Conservation (phyloP, 2,113 vertebrate species). For the Microtus pennsylvanicus region DNA sequence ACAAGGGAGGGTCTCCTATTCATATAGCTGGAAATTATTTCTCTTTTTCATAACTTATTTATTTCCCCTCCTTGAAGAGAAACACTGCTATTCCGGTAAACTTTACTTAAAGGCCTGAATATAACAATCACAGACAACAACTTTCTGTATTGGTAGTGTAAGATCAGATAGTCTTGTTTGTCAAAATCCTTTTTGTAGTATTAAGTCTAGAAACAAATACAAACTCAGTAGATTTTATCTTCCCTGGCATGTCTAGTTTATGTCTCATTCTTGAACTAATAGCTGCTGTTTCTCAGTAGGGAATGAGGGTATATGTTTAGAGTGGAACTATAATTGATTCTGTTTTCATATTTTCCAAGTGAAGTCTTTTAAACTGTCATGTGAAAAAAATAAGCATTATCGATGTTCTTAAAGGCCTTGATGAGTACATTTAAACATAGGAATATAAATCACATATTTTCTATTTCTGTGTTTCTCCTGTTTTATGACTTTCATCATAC, state of each 20-base stretch:
- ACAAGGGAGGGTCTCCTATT: not conserved
- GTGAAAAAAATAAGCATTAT: not conserved
- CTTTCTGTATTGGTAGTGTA: not conserved
- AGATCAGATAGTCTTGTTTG: not conserved
- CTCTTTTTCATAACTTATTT: not conserved
- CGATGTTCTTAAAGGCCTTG: not conserved
- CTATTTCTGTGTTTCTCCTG: not conserved
- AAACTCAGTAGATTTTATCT: conserved; percentile 26
- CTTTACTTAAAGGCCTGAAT: not conserved
- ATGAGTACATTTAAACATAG: not conserved
- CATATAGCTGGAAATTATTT: not conserved
- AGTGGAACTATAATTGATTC: not conserved
- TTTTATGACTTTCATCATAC: not conserved
- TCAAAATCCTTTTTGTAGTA: not conserved
- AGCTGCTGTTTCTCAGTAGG: not conserved
- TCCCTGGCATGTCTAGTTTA: not conserved
- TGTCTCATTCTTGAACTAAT: conserved; percentile 18
- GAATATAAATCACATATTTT: not conserved
- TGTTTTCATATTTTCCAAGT: conserved; percentile 32
- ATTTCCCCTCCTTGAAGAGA: not conserved
- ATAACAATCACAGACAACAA: not conserved
- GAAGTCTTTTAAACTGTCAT: conserved; percentile 6
- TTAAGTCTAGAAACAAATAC: not conserved
- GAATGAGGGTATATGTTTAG: not conserved
- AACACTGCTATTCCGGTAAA: not conserved